Percentiles rank a stretch among this genome's conserved stretches.
Conservation (phyloP, 2,797 vertebrate species). For the Chelon labrosus region DNA sequence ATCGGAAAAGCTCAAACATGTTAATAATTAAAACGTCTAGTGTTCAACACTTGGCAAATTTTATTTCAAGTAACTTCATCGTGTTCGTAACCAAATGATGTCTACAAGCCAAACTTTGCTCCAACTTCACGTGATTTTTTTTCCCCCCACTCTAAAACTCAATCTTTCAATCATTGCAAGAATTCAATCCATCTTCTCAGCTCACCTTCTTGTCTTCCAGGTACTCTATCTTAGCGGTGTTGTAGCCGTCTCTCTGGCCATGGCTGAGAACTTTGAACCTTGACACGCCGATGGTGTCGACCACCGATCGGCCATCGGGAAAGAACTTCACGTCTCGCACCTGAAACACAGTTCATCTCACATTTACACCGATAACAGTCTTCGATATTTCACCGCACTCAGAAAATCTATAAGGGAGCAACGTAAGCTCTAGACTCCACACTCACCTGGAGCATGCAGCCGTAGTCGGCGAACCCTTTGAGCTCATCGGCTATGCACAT, state of each 20-base stretch:
- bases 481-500: slow-evolving; percentile 95
- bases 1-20: no score
- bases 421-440: no score
- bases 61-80: no score
- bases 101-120: no score
- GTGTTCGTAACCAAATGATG: no score
- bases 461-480: slow-evolving; percentile 92
- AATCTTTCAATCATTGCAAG: no score
- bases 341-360: slow-evolving; percentile 38
- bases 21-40: no score
- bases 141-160: no score
- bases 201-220: slow-evolving; percentile 93
- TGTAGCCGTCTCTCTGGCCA: slow-evolving; percentile 92
- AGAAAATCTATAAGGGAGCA: no score
- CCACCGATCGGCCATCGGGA: slow-evolving; percentile 92
- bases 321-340: slow-evolving; percentile 94
- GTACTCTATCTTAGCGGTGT: slow-evolving; percentile 95
- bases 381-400: neutral
- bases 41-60: no score
- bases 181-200: neutral
- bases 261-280: slow-evolving; percentile 93
- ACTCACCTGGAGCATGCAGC: slow-evolving; percentile 92
- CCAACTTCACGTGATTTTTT: no score
- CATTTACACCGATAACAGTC: neutral
- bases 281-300: slow-evolving; percentile 91